Base-by-base conservation (phyloP, 2,888 invertebrate genomes). In the Drosophila borborema region DNA sequence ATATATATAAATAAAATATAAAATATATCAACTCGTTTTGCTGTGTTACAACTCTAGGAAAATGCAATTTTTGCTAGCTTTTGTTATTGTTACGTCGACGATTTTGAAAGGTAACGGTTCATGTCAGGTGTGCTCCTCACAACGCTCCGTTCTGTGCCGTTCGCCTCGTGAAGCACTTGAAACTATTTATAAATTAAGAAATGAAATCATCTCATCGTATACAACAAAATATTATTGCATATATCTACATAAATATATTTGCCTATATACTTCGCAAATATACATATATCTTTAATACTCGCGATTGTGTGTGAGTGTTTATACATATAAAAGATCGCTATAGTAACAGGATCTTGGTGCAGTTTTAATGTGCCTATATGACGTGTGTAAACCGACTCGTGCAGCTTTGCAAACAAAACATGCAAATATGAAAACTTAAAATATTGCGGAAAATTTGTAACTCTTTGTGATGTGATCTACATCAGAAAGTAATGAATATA, bases 171-270 rank as follows among this genome's bases (percentile, higher is more conserved):
- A 58, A 55, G 45, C 34, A 69, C 54, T 51, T 18, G 48, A 38
- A 73, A 79, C 85, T 86, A 89, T 89, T 89, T 84, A 48, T 84
- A 84, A 82, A 82, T 72, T 60, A 54, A 81, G 71, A 89, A 84
- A 87, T 89, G 84, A 84, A 84, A 87, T 84, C 87, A 84, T 81
- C 76, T 84, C 63, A 45, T 54, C 46, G 70, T 63, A 64, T 80
- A 86, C 61, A 71, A 72, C 68, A 64, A 56, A 64, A 53, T 31
- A 36, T 51, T 59, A 62, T 54, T 34, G 51, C 18, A 64, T 64
- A 62, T 28, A 28, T 28, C 6, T 6, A 28, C 28, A 28, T 0
- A 28, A 31, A 62, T 36, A 64, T 40, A 49, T 46, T 18, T 55
- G 43, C 45, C 55, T 55, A 63, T 58, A 65, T 64, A 62, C 28